Base-by-base conservation (phyloP, 92 coral and sea anemone genomes). In the Bergia sp. region DNA sequence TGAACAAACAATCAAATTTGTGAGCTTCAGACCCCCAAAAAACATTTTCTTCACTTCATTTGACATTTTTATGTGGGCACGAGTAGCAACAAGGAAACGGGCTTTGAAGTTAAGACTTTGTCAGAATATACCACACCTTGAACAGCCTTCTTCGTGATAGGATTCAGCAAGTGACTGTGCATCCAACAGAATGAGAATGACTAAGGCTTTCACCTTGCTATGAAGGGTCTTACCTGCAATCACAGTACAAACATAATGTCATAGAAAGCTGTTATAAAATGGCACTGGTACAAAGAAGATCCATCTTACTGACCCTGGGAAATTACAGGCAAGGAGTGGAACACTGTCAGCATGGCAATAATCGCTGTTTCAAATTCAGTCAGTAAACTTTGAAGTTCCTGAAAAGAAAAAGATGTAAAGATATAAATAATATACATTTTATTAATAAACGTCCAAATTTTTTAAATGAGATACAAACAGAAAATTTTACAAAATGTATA, bases 311-410 rank as follows among this genome's bases (percentile, higher is more conserved):
- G 80, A 92, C 98, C 98, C 92, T 95, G 98, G 18, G 93, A 82
- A 15, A 8, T 47, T 23, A 85, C 73, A 40, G 98, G 95, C 57
- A 95, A 85, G 57, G 98, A 95, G 58, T 85, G 98, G 73, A 92
- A 95, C 42, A 95, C 95, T 61, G 98, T 95, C 20, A 95, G 74
- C 95, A 95, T 89, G 39, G 96, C 98, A 67, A 95, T 92, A 21
- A 95, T 88, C 21, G 96, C 73, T 16, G 98, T 95, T 80, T 95
- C 98, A 92, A 95, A 95, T 15, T 96, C 98, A 37, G 98, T 95
- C 72, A 95, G 85, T 29, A 93, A 89, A 73, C 96, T 88, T 49
- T 95, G 93, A 37, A 95, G 89, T 15, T 93, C 98, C 98, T 93
- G 83, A 50, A 80, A 76, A 15, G 81, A 16, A 57, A 65, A 47